Conservation (phyloP, 2,113 vertebrate genomes). For the Burhinus oedicnemus region DNA sequence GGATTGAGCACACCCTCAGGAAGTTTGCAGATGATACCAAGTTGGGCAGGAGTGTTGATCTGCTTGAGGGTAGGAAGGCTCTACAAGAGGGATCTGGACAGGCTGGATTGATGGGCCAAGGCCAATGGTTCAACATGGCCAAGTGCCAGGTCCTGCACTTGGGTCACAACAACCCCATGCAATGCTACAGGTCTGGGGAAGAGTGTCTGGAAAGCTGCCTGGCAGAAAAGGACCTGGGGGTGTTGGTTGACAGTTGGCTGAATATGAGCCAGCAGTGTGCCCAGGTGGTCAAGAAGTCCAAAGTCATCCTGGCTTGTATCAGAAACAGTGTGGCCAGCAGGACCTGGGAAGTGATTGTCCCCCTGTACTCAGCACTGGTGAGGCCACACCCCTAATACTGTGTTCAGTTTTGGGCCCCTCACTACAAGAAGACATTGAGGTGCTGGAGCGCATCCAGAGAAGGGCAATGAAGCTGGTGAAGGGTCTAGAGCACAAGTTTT, state of each 20-base stretch:
- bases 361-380: background rate
- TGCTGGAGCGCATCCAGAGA: background rate
- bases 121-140: background rate
- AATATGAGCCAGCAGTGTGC: background rate
- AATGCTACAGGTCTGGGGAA: background rate
- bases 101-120: background rate
- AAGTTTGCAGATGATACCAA: background rate
- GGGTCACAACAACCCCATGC: background rate
- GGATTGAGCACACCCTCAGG: background rate
- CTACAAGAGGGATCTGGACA: background rate
- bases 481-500: background rate
- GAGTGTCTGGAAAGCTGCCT: background rate
- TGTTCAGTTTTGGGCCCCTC: background rate
- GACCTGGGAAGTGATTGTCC: background rate
- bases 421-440: background rate
- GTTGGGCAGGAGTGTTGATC: background rate
- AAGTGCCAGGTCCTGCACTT: background rate
- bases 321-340: background rate
- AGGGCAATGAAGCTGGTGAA: background rate
- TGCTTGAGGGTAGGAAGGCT: background rate
- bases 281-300: background rate
- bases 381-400: background rate
- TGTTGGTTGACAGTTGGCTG: background rate
- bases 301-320: background rate
- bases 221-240: background rate